Evolutionary conservation across 2,888 invertebrate genomes (phyloP).

Genomic region (Pristionchus arcanus): DNA sequence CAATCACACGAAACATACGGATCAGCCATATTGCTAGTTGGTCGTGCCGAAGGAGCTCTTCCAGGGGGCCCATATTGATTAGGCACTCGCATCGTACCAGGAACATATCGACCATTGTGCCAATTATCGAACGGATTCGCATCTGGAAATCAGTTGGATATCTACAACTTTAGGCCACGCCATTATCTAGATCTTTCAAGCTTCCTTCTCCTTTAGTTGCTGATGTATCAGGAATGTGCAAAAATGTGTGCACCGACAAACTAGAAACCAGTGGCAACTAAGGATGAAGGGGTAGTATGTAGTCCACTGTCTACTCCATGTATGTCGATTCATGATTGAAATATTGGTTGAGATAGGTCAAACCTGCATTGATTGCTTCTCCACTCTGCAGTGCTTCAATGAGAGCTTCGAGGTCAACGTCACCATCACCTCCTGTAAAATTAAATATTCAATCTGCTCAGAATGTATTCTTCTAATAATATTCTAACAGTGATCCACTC

Average conservation of each 20-base stretch:
- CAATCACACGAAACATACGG: neutral
- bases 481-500: too few relatives aligned
- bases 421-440: slow-evolving; percentile 61
- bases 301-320: neutral
- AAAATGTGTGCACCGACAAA: neutral
- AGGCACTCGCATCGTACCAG: slow-evolving; percentile 38
- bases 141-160: neutral
- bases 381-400: slow-evolving; percentile 70
- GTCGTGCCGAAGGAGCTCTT: neutral
- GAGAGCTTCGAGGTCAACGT: slow-evolving; percentile 67
- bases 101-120: slow-evolving; percentile 54
- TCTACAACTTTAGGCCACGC: neutral
- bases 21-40: neutral
- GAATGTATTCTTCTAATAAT: too few relatives aligned
- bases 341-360: neutral
- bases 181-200: neutral
- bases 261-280: neutral
- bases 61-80: neutral
- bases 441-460: neutral
- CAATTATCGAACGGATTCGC: slow-evolving; percentile 53
- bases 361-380: slow-evolving; percentile 58
- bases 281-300: neutral
- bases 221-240: neutral
- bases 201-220: neutral
- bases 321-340: neutral